Evolutionary conservation across 1,140 invertebrate genomes (phyloP), one percentile per base, ranked within the genome.

Genomic region (Schmidtea mediterranea): DNA sequence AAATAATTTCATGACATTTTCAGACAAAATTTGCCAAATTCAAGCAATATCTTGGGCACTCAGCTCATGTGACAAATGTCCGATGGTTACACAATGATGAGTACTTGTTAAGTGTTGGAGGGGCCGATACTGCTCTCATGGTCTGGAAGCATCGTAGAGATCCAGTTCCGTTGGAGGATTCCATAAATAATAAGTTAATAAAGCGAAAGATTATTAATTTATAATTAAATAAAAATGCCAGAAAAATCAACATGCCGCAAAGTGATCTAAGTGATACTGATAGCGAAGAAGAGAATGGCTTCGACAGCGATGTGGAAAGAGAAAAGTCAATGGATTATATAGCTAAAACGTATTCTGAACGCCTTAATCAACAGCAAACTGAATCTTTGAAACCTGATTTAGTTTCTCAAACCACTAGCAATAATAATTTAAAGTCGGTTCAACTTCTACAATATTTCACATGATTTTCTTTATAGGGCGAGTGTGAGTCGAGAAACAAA

Each of bases 1-100:
- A n/a, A n/a, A n/a, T n/a, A n/a, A n/a, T n/a, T n/a, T n/a, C n/a
- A n/a, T n/a, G n/a, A n/a, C n/a, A n/a, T n/a, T n/a, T n/a, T n/a
- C n/a, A 67, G 62, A 62, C 61, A 26, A 67, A 66, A 51, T 60
- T 61, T 59, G 59, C 65, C 21, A 68, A 67, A 54, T 61, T 59
- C 55, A 68, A 68, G 56, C 60, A 62, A 47, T 68, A 68, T 53
- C 51, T 56, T n/a, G 65, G 65, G 26, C 66, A 67, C 55, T 63
- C 61, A 53, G 62, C 65, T 2, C 65, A 66, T 54, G 65, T 68
- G 21, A 67, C 66, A 3, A 66, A 64, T 53, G 59, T 65, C 3
- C 51, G 62, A 43, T 68, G 62, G 59, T 52, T 57, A 0, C 21
- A 36, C 15, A 55, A 60, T 51, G 62, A 63, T 46, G 53, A 48